Base-by-base conservation (phyloP, 2,113 vertebrate genomes). In the Strix uralensis region DNA sequence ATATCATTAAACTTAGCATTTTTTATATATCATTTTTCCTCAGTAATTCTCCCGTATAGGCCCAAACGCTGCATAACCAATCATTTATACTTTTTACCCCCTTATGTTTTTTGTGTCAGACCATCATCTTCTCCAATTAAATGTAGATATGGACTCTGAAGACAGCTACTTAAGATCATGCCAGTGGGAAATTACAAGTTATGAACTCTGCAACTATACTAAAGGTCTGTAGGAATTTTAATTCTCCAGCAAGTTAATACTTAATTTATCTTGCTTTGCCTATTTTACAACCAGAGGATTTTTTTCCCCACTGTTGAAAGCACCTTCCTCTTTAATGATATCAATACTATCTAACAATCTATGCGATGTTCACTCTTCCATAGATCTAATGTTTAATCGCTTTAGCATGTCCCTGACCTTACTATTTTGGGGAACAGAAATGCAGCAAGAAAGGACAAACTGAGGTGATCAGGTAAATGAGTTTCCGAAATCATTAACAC, bases 401-500 rank as follows among this genome's bases (percentile, higher is more conserved):
- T 62, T 96, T 23, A 52, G 80, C 71, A 65, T 51, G 81, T 94
- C 66, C 61, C 94, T 91, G 88, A 93, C 81, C 94, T 81, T 96
- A 87, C 88, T 92, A 93, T 93, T 92, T 95, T 91, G 63, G 88
- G 96, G 86, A 94, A 80, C 74, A 62, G 59, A 91, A 90, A 59
- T 51, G 34, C 70, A 86, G 70, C 46, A 84, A 86, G 91, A 81
- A 87, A 95, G 90, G 86, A 96, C 95, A 90, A 90, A 42, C 58
- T 26, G 63, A 82, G 67, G 59, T 92, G 72, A 58, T 55, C 0
- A 15, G 84, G 86, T 84, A 94, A 95, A 95, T 95, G 83, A 97
- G 93, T 93, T 96, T 95, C 95, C 85, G 92, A 97, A 95, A 95
- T 96, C 93, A 97, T 97, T 97, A 97, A 93, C 97, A 95, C 86